Evolutionary conservation across 2,113 vertebrate genomes (phyloP).

Genomic region (Entomyzon cyanotis): DNA sequence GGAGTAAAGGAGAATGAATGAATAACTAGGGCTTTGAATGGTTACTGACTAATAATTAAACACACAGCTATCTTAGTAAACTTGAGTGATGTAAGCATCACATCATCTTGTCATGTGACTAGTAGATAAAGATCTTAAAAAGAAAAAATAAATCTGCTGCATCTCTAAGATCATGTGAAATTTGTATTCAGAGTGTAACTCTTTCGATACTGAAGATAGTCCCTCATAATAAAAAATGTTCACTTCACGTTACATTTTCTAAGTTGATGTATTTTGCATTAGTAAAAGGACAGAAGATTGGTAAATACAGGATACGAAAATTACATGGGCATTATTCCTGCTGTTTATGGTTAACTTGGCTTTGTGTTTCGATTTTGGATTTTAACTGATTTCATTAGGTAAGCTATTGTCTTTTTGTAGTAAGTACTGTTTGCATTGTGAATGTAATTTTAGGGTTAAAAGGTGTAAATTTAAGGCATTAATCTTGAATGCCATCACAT

Average conservation of each 20-base stretch:
- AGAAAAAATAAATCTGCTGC: too few relatives aligned
- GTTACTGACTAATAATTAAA: neutral
- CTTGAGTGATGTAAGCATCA: neutral
- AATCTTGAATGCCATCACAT: neutral
- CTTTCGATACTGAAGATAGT: conserved; percentile 46
- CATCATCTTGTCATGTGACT: neutral
- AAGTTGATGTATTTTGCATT: conserved; percentile 30
- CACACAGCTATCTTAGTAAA: neutral
- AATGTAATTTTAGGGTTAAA: neutral
- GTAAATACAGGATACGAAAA: conserved; percentile 1
- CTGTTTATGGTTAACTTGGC: conserved; percentile 35
- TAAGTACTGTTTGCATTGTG: neutral
- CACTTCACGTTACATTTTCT: conserved; percentile 8
- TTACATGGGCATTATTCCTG: neutral
- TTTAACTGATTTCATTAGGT: conserved; percentile 9
- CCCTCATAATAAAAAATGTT: conserved; percentile 10
- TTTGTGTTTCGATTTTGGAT: conserved; percentile 27
- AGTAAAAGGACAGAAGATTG: conserved; percentile 7
- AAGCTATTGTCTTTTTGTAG: neutral
- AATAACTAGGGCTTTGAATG: neutral
- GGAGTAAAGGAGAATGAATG: neutral
- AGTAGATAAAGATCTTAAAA: neutral
- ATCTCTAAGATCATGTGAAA: neutral
- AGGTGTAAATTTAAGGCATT: neutral
- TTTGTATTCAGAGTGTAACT: neutral